Evolutionary conservation across 2,797 vertebrate genomes (phyloP).

Genomic region (Cercopithecus hamlyni): DNA sequence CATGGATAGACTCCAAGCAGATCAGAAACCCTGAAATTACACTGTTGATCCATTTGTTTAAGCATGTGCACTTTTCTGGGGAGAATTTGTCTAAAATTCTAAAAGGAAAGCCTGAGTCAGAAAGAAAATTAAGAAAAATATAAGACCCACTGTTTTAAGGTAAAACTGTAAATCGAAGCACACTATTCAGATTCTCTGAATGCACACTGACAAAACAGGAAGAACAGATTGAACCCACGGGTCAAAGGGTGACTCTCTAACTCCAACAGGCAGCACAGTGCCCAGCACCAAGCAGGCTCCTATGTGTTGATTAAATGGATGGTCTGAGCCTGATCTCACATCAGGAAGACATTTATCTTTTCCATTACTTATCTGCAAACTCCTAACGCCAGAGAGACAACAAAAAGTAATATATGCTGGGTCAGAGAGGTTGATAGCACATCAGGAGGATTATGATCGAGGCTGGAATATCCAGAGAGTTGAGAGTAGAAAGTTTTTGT

Average conservation of each 20-base stretch:
- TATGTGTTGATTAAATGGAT: neutral
- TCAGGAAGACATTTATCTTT: neutral
- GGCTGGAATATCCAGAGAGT: neutral
- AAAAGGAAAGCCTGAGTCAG: neutral
- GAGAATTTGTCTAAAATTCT: neutral
- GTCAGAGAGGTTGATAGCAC: neutral
- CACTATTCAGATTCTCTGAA: neutral
- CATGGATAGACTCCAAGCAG: neutral
- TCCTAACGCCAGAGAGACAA: neutral
- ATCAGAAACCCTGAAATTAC: neutral
- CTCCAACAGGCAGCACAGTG: neutral
- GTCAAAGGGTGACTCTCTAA: neutral
- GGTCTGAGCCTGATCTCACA: neutral
- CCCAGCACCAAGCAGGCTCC: neutral
- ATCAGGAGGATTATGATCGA: neutral
- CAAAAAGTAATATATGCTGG: neutral
- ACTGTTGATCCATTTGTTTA: neutral
- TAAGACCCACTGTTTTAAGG: neutral
- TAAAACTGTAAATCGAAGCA: neutral
- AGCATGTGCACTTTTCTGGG: neutral
- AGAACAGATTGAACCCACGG: neutral
- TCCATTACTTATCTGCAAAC: neutral
- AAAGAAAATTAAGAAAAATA: neutral
- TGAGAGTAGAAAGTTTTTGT: neutral
- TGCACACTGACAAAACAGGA: neutral